These are phyloP conservation scores for Sylvilagus bachmani DNA, from an alignment of 2,113 vertebrate species.

Conservation along the genomic window DNA sequence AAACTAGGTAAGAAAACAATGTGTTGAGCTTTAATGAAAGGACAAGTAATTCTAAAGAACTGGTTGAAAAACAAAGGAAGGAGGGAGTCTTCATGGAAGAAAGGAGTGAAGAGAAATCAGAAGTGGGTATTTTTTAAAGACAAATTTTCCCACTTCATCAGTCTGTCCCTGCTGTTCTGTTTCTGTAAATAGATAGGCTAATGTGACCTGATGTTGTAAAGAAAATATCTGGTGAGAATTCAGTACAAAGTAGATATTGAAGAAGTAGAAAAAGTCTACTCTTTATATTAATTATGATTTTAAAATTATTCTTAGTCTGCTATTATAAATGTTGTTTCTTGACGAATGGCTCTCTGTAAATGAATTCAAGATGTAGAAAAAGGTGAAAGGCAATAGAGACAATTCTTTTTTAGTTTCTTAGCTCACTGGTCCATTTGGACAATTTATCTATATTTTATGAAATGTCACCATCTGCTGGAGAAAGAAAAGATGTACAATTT, in stretches of 20 bases:
- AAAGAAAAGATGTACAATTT: slow-evolving; percentile 64
- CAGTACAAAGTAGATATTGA: background rate
- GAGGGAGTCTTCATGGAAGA: background rate
- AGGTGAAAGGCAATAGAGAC: slow-evolving; percentile 47
- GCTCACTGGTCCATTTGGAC: background rate
- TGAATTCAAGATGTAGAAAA: slow-evolving; percentile 57
- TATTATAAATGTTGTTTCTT: slow-evolving; percentile 30
- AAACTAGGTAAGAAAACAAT: slow-evolving; percentile 39
- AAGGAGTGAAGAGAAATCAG: slow-evolving; percentile 40
- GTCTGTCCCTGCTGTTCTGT: background rate
- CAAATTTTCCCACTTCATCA: background rate
- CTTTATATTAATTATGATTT: slow-evolving; percentile 1
- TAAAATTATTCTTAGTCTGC: background rate
- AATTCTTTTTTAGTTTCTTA: slow-evolving; percentile 60
- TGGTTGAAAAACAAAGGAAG: slow-evolving; percentile 25
- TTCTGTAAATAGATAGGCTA: slow-evolving; percentile 40
- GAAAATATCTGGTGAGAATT: slow-evolving; percentile 11
- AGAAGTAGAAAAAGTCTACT: slow-evolving; percentile 6
- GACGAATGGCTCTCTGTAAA: slow-evolving; percentile 23
- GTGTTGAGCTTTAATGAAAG: slow-evolving; percentile 8
- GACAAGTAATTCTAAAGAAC: slow-evolving; percentile 2
- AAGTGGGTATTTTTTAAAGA: slow-evolving; percentile 38
- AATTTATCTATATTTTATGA: slow-evolving; percentile 68
- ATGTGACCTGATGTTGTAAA: slow-evolving; percentile 24
- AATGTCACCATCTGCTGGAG: slow-evolving; percentile 78